Base-by-base conservation (phyloP, 1,140 invertebrate species). In the Vanessa tameamea region DNA sequence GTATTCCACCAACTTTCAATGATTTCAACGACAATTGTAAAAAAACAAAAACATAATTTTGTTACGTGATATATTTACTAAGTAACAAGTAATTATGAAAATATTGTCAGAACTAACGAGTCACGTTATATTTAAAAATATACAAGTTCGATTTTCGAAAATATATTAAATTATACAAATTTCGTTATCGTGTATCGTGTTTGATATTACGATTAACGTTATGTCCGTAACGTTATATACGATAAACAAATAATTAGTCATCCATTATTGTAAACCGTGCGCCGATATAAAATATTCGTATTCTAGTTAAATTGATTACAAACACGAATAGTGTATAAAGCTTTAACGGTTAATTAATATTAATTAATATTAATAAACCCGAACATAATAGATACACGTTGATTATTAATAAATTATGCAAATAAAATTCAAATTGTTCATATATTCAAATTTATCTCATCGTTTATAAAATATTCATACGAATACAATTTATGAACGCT, bases 351-450 rank as follows among this genome's bases (percentile, higher is more conserved):
- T 55, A 69, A 69, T 69, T 37, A 59, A 59, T 69, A 69, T 69
- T 59, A 67, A 69, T 70, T 70, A 70, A 70, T 70, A 70, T 70
- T 70, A 70, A 70, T 70, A 70, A 70, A 70, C 68, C 26, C 63
- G 63, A 64, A 47, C 16, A 64, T 64, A 47, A 64, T 47, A 57
- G 53, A 57, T 69, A 68, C 53, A 69, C 53, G 51, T 47, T 69
- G 53, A 73, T 73, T 67, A 73, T 61, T 73, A 73, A 73, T 73
- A 67, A 67, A 73, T 66, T 73, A 73, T 70, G 73, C 61, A 70
- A 75, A 75, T 75, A 69, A 65, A 68, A 73, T 73, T 70, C 63
- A 70, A 75, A 75, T 65, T 43, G 68, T 65, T 70, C 59, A 47
- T 47, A 26, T 47, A 70, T 75, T 69, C 61, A 70, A 75, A 75